Base-by-base conservation (phyloP, 1,140 invertebrate genomes). In the Ctenoplectra terminalis region DNA sequence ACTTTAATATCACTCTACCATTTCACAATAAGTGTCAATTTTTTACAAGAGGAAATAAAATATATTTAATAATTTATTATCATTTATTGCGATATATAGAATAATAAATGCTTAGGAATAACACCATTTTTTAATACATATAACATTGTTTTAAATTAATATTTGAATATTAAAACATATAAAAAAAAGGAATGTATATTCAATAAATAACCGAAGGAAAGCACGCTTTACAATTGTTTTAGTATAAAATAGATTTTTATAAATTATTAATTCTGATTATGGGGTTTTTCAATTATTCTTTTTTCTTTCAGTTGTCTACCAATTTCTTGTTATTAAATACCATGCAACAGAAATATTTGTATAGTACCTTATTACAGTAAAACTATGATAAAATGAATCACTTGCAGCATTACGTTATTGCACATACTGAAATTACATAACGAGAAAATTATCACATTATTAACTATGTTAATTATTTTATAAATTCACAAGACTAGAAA, bases 31-130 rank as follows among this genome's bases (percentile, higher is more conserved):
- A n/a, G n/a, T n/a, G n/a, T n/a, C n/a, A n/a, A n/a, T 54, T 23
- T 29, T 74, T 9, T 61, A 82, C 56, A 26, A 23, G 29, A 64
- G 46, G 29, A 82, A 63, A 31, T 40, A 29, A 52, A 52, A 34
- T 56, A 56, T 64, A 78, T 37, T 73, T 50, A 26, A 15, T 70
- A 63, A 84, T 84, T 63, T 48, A 58, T 76, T 7, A 56, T 80
- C 37, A 56, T 56, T 75, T 85, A 83, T 84, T 76, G 60, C 48
- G n/a, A 80, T 23, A 43, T 76, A 81, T 61, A 81, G 31, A 56
- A 76, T 61, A 71, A 31, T 72, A 81, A 43, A 58, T 80, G 15
- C 31, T 56, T 76, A 61, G 43, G 48, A 74, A 31, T 84, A 83
- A 81, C 52, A 84, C 48, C 56, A 43, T 50, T 34, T 58, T 9